Base-by-base conservation (phyloP, 2,888 invertebrate genomes). In the Caenorhabditis sulstoni region DNA sequence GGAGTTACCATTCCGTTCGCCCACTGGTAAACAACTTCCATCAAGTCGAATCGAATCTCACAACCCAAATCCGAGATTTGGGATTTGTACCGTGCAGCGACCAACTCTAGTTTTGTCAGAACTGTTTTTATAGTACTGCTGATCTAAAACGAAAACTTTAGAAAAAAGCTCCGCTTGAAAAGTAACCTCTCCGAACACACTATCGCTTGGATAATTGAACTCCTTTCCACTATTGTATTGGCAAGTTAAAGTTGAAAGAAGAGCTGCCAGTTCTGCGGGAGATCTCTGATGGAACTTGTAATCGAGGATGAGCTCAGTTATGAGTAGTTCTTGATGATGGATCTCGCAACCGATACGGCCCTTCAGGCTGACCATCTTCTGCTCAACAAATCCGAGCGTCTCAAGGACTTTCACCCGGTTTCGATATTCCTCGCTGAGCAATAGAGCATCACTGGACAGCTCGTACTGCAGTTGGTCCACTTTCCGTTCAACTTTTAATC, bases 11-110 rank as follows among this genome's bases (percentile, higher is more conserved):
- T 94, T 87, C 95, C 95, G 57, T 94, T 92, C 0, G 97, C 97
- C 98, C 98, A 99, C 90, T 97, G 95, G 90, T 96, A 95, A 0
- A 97, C 97, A 1, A 97, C 96, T 88, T 95, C 93, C 23, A 95
- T 94, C n/a, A 99, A 92, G 0, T 95, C 95, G 91, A 97, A 97
- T 91, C 96, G 95, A 39, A 95, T 92, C 49, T 80, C 80, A 39
- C 67, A 57, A 20, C 80, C 80, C 7, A 80, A 3, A 44, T 80
- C 80, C 11, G 59, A 64, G 45, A 76, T 68, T n/a, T 65, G 61
- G 2, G 71, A 23, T 45, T 61, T 64, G 55, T 70, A 52, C 11
- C 49, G 29, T 0, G 71, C 20, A 0, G 80, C 75, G 0, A 58
- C 68, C 55, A 49, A 86, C 77, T 79, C 68, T 22, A 79, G 84